Percentiles rank a stretch among this genome's conserved stretches.
phyloP scores from a whole-genome alignment of 2,888 invertebrate species.

The Idaea dimidiata region DNA sequence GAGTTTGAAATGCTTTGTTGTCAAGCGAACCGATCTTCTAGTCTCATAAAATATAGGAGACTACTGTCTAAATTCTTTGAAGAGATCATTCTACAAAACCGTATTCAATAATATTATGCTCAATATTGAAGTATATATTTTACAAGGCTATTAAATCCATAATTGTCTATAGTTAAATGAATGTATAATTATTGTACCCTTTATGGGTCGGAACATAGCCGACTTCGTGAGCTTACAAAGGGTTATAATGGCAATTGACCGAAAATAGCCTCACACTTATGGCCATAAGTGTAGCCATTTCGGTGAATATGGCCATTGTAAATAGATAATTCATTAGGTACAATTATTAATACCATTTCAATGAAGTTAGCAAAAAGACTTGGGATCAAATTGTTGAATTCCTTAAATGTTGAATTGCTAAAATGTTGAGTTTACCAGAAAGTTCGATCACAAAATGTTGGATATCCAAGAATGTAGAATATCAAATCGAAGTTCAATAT shows the following conservation, averaged over 20 bases:
- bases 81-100: too few species aligned
- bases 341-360: not conserved
- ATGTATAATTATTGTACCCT: not conserved
- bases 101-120: not conserved
- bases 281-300: not conserved
- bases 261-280: slow-evolving; percentile 1
- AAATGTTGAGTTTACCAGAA: too few species aligned
- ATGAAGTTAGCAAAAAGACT: not conserved
- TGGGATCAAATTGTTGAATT: too few species aligned
- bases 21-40: too few species aligned
- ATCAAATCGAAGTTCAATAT: too few species aligned
- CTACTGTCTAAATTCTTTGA: too few species aligned
- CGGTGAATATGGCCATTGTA: not conserved
- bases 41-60: too few species aligned
- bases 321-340: slow-evolving; percentile 6
- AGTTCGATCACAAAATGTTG: too few species aligned
- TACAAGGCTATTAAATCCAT: not conserved
- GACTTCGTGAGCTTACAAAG: slow-evolving; percentile 4
- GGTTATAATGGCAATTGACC: slow-evolving; percentile 10
- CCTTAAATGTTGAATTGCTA: too few species aligned
- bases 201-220: slow-evolving; percentile 5
- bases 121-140: not conserved
- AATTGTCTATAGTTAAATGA: not conserved
- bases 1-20: too few species aligned
- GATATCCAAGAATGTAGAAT: too few species aligned